Evolutionary conservation across 2,888 invertebrate species (phyloP).

Genomic region (Beris morrisii): DNA sequence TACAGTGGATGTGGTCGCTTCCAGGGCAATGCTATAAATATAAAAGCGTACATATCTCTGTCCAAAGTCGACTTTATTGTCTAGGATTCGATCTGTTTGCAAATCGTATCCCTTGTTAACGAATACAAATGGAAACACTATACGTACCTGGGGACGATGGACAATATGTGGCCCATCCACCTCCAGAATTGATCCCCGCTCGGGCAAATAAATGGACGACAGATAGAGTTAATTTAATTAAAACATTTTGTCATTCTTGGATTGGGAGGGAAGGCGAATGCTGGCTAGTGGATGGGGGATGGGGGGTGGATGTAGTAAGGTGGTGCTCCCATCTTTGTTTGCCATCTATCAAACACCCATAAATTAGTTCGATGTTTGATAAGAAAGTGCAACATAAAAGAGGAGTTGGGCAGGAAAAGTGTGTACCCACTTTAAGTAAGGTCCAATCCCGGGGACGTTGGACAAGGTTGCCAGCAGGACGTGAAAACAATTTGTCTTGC

Average conservation of each 20-base stretch:
- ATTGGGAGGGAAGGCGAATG: not conserved
- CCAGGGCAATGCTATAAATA: not conserved
- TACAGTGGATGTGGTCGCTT: no score
- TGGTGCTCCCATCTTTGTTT: no score
- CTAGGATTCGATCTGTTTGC: constrained; percentile 24
- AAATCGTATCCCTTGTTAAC: constrained; percentile 24
- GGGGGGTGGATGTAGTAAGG: no score
- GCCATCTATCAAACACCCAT: constrained; percentile 10
- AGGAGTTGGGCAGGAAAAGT: not conserved
- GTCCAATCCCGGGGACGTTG: not conserved
- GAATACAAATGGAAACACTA: constrained; percentile 25
- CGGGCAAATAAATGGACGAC: constrained; percentile 29
- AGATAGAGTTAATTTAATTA: constrained; percentile 32
- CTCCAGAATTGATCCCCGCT: constrained; percentile 23
- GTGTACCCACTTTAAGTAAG: not conserved
- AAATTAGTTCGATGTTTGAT: constrained; percentile 19
- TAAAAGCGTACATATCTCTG: constrained; percentile 14
- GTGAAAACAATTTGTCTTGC: no score
- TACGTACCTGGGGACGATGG: constrained; percentile 3
- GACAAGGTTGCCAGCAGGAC: no score
- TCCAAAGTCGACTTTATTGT: constrained; percentile 15
- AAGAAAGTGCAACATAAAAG: constrained; percentile 4
- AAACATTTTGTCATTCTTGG: constrained; percentile 29
- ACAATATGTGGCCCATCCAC: not conserved
- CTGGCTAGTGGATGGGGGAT: not conserved